A percentile compares a stretch with the other conserved stretches of the same genome.
phyloP scores from a whole-genome alignment of 1,140 invertebrate genomes.

The Pseudomyrmex sp. region DNA sequence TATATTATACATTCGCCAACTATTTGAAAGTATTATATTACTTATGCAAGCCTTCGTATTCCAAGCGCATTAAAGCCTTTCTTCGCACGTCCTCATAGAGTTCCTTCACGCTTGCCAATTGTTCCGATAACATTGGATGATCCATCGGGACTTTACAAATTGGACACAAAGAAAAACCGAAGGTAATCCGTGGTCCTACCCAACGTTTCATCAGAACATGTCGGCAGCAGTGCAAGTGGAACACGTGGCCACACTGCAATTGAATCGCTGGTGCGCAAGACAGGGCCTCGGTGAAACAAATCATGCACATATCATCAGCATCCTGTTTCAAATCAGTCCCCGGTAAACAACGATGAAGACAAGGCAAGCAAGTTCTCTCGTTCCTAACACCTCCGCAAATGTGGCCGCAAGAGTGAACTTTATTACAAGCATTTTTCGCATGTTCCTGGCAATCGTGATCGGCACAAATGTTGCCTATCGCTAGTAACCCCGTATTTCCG shows the following conservation, averaged over 20 bases:
- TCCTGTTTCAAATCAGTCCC: slow-evolving; percentile 93
- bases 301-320: slow-evolving; percentile 99
- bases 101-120: slow-evolving; percentile 92
- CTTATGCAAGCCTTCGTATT: slow-evolving; percentile 97
- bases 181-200: slow-evolving; percentile 98
- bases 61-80: slow-evolving; percentile 97
- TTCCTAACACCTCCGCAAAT: slow-evolving; percentile 95
- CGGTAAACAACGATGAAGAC: slow-evolving; percentile 93
- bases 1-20: neutral
- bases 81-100: slow-evolving; percentile 96
- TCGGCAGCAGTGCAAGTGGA: slow-evolving; percentile 96
- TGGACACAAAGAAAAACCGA: slow-evolving; percentile 97
- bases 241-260: slow-evolving; percentile 97
- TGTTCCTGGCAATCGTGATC: slow-evolving; percentile 97
- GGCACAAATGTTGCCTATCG: slow-evolving; percentile 96
- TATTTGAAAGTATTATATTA: slow-evolving; percentile 57
- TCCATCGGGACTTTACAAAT: slow-evolving; percentile 98
- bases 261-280: slow-evolving; percentile 97
- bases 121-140: slow-evolving; percentile 91
- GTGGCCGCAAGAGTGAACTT: slow-evolving; percentile 95
- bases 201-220: slow-evolving; percentile 95
- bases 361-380: slow-evolving; percentile 94
- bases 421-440: slow-evolving; percentile 93
- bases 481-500: slow-evolving; percentile 93
- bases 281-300: slow-evolving; percentile 98